Evolutionary conservation across 1,140 invertebrate species (phyloP).

Genomic region (Zaprionus tsacasi): DNA sequence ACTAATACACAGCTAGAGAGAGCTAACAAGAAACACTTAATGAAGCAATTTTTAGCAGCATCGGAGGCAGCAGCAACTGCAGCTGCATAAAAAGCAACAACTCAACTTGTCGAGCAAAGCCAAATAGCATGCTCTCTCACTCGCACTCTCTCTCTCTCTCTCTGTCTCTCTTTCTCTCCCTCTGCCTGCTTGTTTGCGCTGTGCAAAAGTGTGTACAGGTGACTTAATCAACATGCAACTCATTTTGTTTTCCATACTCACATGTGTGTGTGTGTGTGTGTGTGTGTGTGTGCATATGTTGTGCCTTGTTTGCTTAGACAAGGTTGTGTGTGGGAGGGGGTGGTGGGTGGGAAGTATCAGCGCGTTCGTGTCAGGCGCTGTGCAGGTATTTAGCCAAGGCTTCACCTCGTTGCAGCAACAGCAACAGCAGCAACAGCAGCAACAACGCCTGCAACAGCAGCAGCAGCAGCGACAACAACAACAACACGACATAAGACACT

Average conservation of each 20-base stretch:
- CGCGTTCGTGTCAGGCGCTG: slow-evolving; percentile 31
- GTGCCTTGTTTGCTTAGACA: slow-evolving; percentile 62
- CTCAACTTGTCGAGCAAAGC: slow-evolving; percentile 68
- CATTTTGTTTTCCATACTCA: slow-evolving; percentile 72
- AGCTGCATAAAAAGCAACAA: slow-evolving; percentile 79
- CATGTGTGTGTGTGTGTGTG: slow-evolving; percentile 13
- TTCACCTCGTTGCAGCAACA: slow-evolving; percentile 52
- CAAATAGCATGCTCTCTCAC: slow-evolving; percentile 50
- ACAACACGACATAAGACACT: slow-evolving; percentile 72
- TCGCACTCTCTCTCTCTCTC: not conserved
- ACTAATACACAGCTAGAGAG: slow-evolving; percentile 68
- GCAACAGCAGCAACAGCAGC: slow-evolving; percentile 11
- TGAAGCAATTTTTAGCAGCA: slow-evolving; percentile 76
- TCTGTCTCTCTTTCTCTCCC: slow-evolving; percentile 4
- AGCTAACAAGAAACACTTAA: slow-evolving; percentile 80
- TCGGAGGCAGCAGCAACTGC: slow-evolving; percentile 36
- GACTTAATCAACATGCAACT: slow-evolving; percentile 82
- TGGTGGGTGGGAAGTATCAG: not conserved
- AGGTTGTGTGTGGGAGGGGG: not conserved
- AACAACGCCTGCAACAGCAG: slow-evolving; percentile 3
- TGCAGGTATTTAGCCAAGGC: slow-evolving; percentile 73
- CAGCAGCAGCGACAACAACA: slow-evolving; percentile 42
- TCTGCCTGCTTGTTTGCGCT: slow-evolving; percentile 44
- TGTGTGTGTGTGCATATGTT: slow-evolving; percentile 44
- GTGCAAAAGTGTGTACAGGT: slow-evolving; percentile 78